phyloP scores from a whole-genome alignment of 2,888 invertebrate genomes.

The Xanthorhoe spadicearia region DNA sequence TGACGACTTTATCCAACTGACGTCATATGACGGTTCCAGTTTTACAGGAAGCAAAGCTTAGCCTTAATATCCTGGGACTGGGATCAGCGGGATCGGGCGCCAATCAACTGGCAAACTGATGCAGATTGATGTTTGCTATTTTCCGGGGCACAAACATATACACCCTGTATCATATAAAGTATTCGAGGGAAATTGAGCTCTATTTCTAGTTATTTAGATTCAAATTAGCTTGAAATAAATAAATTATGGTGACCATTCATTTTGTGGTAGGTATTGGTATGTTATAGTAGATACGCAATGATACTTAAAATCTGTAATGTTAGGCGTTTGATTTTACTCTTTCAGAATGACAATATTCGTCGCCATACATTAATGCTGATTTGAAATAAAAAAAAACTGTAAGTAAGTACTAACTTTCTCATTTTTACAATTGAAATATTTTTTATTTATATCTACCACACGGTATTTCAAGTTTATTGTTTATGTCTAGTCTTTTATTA shows the following conservation, averaged over 20 bases:
- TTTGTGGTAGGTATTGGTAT: neutral
- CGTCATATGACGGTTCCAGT: neutral
- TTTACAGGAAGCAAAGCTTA: slow-evolving; percentile 2
- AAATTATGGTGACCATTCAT: neutral
- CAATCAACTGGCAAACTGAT: slow-evolving; percentile 58
- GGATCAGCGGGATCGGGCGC: slow-evolving; percentile 48
- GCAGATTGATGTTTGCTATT: slow-evolving; percentile 60
- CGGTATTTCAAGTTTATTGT: too few relatives aligned
- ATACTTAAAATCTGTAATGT: too few relatives aligned
- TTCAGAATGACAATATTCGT: too few relatives aligned
- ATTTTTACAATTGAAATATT: too few relatives aligned
- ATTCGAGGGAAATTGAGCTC: neutral
- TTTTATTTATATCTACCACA: too few relatives aligned
- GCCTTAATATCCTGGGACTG: slow-evolving; percentile 29
- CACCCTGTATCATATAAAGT: slow-evolving; percentile 9
- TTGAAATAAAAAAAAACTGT: too few relatives aligned
- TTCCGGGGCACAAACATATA: slow-evolving; percentile 13
- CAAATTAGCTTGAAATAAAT: neutral
- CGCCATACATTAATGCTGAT: too few relatives aligned
- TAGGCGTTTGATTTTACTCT: too few relatives aligned
- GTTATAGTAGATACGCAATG: too few relatives aligned
- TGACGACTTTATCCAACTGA: neutral
- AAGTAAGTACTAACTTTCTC: too few relatives aligned
- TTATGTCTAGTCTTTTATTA: too few relatives aligned
- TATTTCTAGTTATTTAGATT: neutral